Evolutionary conservation across 2,797 vertebrate species (phyloP).

Genomic region (Tragopan temminckii): DNA sequence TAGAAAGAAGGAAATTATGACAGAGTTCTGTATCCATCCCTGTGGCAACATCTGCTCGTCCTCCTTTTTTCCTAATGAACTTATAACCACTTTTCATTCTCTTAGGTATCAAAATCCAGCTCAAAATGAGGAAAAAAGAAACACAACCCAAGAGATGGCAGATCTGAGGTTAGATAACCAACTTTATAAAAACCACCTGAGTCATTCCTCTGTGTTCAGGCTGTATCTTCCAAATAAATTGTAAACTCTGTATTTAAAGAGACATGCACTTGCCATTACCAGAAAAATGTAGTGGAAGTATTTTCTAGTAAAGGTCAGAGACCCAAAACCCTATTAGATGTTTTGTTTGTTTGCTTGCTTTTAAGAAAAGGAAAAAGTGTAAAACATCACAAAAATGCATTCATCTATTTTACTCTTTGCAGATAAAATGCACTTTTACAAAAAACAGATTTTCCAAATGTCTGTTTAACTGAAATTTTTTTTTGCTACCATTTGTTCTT

Average conservation of each 20-base stretch:
- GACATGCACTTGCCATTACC: rapidly evolving
- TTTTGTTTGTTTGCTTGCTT: not conserved
- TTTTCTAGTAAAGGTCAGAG: not conserved
- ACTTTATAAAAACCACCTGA: not conserved
- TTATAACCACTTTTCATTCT: not conserved
- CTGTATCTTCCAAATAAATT: not conserved
- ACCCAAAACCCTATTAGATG: too few relatives aligned
- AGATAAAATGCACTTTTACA: not conserved
- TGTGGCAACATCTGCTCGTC: not conserved
- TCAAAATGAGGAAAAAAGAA: not conserved
- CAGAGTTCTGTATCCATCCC: not conserved
- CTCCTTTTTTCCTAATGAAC: not conserved
- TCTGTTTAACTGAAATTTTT: not conserved
- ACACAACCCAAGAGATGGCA: conserved; percentile 23
- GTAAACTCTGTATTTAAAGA: not conserved
- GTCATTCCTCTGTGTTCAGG: not conserved
- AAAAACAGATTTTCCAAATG: not conserved
- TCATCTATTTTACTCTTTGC: not conserved
- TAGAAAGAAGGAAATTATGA: not conserved
- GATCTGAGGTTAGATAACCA: conserved; percentile 13
- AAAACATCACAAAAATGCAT: not conserved
- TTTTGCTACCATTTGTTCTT: not conserved
- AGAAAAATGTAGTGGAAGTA: not conserved
- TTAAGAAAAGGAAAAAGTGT: not conserved
- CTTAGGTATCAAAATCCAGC: not conserved